These are phyloP conservation scores for Salvelinus sp. DNA, from an alignment of 2,113 vertebrate species.

Conservation along the genomic window DNA sequence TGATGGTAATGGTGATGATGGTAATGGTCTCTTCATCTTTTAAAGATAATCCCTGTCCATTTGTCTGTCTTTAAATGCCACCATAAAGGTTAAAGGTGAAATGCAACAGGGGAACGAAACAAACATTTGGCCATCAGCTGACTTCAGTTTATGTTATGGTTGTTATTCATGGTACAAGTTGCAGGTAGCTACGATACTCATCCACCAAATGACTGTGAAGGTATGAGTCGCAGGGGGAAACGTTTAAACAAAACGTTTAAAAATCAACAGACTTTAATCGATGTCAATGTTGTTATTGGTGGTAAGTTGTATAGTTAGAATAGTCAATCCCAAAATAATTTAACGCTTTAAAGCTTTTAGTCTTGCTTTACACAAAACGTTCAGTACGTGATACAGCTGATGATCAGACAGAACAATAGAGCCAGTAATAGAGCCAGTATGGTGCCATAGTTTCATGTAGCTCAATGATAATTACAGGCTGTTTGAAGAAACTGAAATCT, in stretches of 20 bases:
- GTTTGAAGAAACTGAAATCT: conserved; percentile 21
- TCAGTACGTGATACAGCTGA: conserved; percentile 15
- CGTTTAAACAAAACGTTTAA: too few relatives aligned
- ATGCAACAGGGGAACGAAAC: too few relatives aligned
- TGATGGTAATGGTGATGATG: too few relatives aligned
- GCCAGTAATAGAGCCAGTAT: background rate
- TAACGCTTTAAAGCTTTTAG: background rate
- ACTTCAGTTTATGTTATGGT: too few relatives aligned
- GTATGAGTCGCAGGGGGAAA: too few relatives aligned
- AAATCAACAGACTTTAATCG: too few relatives aligned
- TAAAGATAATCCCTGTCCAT: too few relatives aligned
- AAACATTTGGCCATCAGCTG: too few relatives aligned
- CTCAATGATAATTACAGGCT: conserved; percentile 35
- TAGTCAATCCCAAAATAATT: background rate
- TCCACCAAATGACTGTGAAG: background rate
- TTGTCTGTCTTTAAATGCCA: too few relatives aligned
- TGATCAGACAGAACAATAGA: conserved; percentile 4
- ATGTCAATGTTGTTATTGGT: too few relatives aligned
- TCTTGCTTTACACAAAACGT: conserved; percentile 8
- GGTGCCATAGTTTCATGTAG: conserved; percentile 20
- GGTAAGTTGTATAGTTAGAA: background rate
- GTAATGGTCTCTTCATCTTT: too few relatives aligned
- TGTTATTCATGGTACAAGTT: conserved; percentile 4
- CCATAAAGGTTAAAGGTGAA: too few relatives aligned
- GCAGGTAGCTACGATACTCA: background rate